Conservation (phyloP, 2,113 vertebrate genomes). For the Elaphurus davidianus region DNA sequence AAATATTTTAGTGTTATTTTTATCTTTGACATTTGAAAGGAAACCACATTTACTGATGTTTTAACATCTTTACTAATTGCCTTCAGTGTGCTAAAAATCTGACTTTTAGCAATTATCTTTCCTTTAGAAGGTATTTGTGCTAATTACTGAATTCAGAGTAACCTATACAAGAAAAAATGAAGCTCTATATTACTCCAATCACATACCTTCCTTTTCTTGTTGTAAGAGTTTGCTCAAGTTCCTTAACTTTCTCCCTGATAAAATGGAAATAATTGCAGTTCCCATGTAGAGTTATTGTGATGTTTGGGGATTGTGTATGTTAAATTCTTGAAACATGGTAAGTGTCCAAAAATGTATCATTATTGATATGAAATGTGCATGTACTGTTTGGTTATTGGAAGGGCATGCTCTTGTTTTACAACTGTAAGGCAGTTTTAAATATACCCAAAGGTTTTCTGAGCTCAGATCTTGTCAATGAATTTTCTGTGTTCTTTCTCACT, state of each 20-base stretch:
- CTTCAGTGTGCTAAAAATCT: slow-evolving; percentile 9
- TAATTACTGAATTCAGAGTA: neutral
- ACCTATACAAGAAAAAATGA: neutral
- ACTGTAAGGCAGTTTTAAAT: neutral
- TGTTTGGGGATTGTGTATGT: neutral
- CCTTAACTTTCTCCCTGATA: neutral
- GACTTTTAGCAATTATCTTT: neutral
- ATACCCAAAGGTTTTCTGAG: neutral
- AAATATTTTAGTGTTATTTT: slow-evolving; percentile 43
- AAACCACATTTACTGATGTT: neutral
- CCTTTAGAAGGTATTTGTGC: neutral
- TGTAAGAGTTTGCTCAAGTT: neutral
- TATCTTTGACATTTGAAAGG: slow-evolving; percentile 16
- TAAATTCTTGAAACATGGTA: neutral
- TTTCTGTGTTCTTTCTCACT: neutral
- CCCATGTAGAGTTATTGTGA: neutral
- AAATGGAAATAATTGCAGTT: neutral
- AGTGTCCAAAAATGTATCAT: neutral
- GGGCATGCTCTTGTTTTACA: neutral
- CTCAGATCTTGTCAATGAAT: neutral
- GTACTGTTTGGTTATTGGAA: neutral
- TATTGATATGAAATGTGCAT: neutral
- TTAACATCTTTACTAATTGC: neutral
- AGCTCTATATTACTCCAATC: neutral
- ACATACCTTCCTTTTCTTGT: neutral